These are phyloP conservation scores for Drosophila borborema DNA, from an alignment of 2,888 invertebrate genomes.

Conservation along the genomic window DNA sequence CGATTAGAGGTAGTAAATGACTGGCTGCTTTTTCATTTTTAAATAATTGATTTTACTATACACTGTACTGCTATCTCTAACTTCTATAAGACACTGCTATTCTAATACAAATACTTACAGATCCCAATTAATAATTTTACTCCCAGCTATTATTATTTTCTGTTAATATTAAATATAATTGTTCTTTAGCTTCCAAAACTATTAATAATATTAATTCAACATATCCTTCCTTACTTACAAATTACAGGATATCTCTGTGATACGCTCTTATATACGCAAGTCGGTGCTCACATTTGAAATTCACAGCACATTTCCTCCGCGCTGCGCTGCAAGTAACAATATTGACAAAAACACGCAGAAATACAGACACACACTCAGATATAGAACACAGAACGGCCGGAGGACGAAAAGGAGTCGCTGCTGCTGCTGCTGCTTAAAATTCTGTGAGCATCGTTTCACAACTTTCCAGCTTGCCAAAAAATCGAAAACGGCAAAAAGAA, in stretches of 20 bases:
- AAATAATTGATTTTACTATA: too few relatives aligned
- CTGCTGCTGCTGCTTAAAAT: constrained; percentile 82
- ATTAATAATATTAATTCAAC: rapidly evolving
- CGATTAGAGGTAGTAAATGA: too few relatives aligned
- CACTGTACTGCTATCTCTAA: background rate
- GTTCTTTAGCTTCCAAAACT: background rate
- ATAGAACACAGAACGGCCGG: background rate
- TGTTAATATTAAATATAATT: too few relatives aligned
- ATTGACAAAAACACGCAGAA: constrained; percentile 68
- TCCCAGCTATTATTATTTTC: background rate
- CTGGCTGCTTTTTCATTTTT: too few relatives aligned
- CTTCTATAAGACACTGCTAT: background rate
- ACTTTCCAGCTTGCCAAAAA: constrained; percentile 83
- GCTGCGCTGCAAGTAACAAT: constrained; percentile 72
- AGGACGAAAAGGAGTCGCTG: constrained; percentile 46
- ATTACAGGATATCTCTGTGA: constrained; percentile 23
- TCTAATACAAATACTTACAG: too few relatives aligned
- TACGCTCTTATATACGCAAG: constrained; percentile 64
- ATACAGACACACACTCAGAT: constrained; percentile 10
- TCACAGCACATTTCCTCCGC: constrained; percentile 76
- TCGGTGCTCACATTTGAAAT: constrained; percentile 73
- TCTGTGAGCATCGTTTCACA: constrained; percentile 84
- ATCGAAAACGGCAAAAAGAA: constrained; percentile 65
- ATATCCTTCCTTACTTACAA: background rate
- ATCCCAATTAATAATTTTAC: background rate